These are phyloP conservation scores for Melanotaenia maccullochi DNA, from an alignment of 2,797 vertebrate species.

Conservation along the genomic window DNA sequence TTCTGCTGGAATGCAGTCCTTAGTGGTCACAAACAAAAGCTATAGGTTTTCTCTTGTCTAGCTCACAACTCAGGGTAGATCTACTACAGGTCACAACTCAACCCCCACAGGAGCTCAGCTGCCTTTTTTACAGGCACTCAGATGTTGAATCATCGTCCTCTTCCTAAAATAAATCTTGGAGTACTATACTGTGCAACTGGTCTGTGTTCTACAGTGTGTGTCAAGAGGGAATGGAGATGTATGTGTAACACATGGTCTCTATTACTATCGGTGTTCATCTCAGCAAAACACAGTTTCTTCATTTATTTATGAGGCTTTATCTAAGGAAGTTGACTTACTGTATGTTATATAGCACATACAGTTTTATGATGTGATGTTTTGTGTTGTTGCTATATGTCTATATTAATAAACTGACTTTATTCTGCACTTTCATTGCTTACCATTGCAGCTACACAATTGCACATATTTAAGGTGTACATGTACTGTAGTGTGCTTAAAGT, in stretches of 20 bases:
- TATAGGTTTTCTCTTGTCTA: slow-evolving; percentile 16
- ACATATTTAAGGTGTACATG: too few relatives aligned
- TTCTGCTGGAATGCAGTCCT: slow-evolving; percentile 23
- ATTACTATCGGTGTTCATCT: slow-evolving; percentile 24
- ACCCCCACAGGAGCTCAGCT: slow-evolving; percentile 29
- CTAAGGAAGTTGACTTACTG: slow-evolving; percentile 21
- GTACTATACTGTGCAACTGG: slow-evolving; percentile 52
- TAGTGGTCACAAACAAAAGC: slow-evolving; percentile 38
- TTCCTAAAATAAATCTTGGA: slow-evolving; percentile 65
- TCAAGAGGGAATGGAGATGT: slow-evolving; percentile 33
- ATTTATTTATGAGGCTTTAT: slow-evolving; percentile 59
- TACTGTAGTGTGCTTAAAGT: too few relatives aligned
- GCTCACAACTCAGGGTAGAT: slow-evolving; percentile 30
- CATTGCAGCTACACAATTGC: too few relatives aligned
- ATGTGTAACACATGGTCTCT: slow-evolving; percentile 21
- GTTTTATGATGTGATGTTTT: slow-evolving; percentile 24
- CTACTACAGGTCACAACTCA: slow-evolving; percentile 32
- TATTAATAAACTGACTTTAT: too few relatives aligned
- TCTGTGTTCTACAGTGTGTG: slow-evolving; percentile 12
- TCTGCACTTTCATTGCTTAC: too few relatives aligned
- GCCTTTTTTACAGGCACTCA: slow-evolving; percentile 60
- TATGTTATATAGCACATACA: slow-evolving; percentile 12
- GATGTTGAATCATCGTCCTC: slow-evolving; percentile 67
- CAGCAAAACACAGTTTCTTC: slow-evolving; percentile 37
- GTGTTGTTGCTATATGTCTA: background rate